A percentile compares a stretch with the other conserved stretches of the same genome.
These are phyloP conservation scores for Xestia sexstrigata DNA, from an alignment of 2,888 invertebrate genomes.

Conservation along the genomic window DNA sequence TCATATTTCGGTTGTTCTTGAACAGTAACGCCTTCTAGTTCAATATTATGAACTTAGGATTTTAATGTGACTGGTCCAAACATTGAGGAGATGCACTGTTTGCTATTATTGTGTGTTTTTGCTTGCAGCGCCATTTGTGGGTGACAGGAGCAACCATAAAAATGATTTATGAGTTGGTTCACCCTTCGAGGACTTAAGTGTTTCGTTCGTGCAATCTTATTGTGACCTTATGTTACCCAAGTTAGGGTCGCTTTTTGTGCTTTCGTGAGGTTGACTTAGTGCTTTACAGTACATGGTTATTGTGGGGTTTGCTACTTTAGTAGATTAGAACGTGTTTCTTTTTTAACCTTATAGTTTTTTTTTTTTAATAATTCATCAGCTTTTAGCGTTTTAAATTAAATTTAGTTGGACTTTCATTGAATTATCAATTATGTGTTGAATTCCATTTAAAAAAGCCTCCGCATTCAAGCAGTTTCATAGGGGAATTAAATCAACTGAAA, in stretches of 20 bases:
- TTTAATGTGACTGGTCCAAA: neutral
- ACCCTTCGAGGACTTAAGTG: constrained; percentile 7
- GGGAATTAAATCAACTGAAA: too few relatives aligned
- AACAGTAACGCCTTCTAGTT: constrained; percentile 9
- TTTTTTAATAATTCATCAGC: neutral
- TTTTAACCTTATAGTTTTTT: too few relatives aligned
- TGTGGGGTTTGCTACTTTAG: neutral
- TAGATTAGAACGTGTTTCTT: too few relatives aligned
- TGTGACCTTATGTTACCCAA: neutral
- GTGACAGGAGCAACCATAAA: constrained; percentile 29
- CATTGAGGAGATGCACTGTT: constrained; percentile 15
- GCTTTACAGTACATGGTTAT: neutral
- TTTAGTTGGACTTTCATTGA: neutral
- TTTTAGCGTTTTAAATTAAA: neutral
- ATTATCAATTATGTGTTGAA: neutral
- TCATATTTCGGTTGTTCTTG: neutral
- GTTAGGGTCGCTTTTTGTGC: neutral
- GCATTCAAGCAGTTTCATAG: neutral
- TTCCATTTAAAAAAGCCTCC: neutral
- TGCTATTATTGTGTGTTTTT: too few relatives aligned
- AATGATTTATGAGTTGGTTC: constrained; percentile 48
- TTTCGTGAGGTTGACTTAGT: neutral
- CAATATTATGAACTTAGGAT: neutral
- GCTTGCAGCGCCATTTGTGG: constrained; percentile 16
- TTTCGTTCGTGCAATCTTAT: constrained; percentile 6